Evolutionary conservation across 2,797 vertebrate genomes (phyloP), one percentile per base, ranked within the genome.

Genomic region (Danio aesculapii): DNA sequence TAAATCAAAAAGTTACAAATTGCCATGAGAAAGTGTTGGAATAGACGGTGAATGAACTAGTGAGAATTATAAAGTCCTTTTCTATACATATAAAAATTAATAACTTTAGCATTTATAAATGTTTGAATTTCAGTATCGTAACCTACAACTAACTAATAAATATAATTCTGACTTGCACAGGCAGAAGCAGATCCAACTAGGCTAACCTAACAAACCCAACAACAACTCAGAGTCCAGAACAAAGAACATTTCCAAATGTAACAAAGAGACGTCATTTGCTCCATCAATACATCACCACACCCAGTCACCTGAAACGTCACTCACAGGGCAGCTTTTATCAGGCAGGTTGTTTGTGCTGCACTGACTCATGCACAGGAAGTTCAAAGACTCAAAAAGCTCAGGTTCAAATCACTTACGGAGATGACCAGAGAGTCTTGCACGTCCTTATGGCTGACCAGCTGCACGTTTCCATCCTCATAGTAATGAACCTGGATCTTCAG

Each of bases 401-500:
- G 43, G 17, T 61, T 49, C 13, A 9, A 49, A 46, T 83, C 79
- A 97, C 97, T 97, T 92, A 99, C 98, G 83, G 94, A 93, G 87
- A 99, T 90, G 12, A 92, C 92, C 85, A 99, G 81, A 47, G 95
- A 88, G 84, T 97, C 95, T 89, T 97, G 93, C 66, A 98, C 90
- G 67, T 98, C 97, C 93, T 98, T 99, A 88, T 98, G 97, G 91
- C 97, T 99, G 88, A 98, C 96, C 88, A 99, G 90, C 63, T 99
- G 97, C 74, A 99, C 97, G 0, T 99, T 99, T 79, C 97, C 97
- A 86, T 98, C 97, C 92, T 99, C 98, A 75, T 98, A 98, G 90
- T 99, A 98, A 93, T 99, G 97, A 69, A 98, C 97, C 96, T 99
- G 98, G 87, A 98, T 93, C 90, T 99, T 99, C 83, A 98, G 94